Percentiles rank a stretch among this genome's conserved stretches.
These are phyloP conservation scores for Melitaea cinxia DNA, from an alignment of 1,140 invertebrate genomes.

Conservation along the genomic window DNA sequence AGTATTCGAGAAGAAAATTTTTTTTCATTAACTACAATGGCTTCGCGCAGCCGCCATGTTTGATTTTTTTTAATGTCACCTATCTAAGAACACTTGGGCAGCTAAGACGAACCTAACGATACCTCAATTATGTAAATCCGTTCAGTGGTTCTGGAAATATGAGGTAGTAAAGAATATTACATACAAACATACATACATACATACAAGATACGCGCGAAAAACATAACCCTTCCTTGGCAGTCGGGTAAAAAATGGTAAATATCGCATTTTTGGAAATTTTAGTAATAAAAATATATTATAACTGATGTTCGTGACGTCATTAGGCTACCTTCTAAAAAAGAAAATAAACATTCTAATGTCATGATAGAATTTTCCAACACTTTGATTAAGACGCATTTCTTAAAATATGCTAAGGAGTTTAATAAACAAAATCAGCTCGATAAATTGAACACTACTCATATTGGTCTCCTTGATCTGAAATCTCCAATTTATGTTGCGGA, in stretches of 20 bases:
- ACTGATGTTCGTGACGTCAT: not conserved
- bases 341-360: not conserved
- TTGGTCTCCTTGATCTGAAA: not conserved
- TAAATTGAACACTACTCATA: slow-evolving; percentile 11
- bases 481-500: slow-evolving; percentile 4
- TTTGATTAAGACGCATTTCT: not conserved
- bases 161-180: no score
- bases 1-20: no score
- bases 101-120: no score
- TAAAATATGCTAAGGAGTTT: not conserved
- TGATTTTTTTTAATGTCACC: no score
- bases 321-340: not conserved
- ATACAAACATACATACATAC: no score
- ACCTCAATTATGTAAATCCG: no score
- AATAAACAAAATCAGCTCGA: slow-evolving; percentile 5
- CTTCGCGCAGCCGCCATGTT: no score
- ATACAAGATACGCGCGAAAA: no score
- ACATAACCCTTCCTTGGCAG: no score
- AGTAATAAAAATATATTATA: not conserved
- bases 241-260: not conserved
- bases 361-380: not conserved
- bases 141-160: no score
- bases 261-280: not conserved
- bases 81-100: no score
- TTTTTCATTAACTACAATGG: no score